Evolutionary conservation across 2,888 invertebrate genomes (phyloP).

Genomic region (Metellina segmentata): DNA sequence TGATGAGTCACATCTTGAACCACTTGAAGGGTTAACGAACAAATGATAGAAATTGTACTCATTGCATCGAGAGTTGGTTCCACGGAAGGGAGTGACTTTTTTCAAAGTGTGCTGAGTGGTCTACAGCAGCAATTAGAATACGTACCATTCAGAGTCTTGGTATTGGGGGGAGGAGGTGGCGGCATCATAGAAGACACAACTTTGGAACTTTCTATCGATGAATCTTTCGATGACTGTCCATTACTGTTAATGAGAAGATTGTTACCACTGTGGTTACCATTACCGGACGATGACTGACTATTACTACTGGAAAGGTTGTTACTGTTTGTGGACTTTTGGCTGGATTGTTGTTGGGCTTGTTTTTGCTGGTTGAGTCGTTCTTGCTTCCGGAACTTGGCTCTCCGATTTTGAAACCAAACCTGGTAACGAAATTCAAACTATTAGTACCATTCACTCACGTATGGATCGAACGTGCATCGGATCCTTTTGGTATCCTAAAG

Average conservation of each 20-base stretch:
- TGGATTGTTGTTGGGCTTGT: slow-evolving; percentile 67
- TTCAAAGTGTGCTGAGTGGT: no score
- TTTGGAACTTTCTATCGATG: slow-evolving; percentile 58
- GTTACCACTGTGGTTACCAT: slow-evolving; percentile 32
- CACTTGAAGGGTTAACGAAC: no score
- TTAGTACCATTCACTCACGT: not conserved
- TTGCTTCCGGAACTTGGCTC: slow-evolving; percentile 72
- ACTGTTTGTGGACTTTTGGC: slow-evolving; percentile 43
- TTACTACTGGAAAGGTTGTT: slow-evolving; percentile 33
- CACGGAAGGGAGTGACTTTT: no score
- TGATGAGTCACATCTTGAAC: no score
- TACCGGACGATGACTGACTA: not conserved
- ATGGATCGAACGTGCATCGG: no score
- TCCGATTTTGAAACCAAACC: slow-evolving; percentile 73
- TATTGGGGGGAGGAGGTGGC: slow-evolving; percentile 57
- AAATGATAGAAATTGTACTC: no score
- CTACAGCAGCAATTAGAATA: not conserved
- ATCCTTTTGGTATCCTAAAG: no score
- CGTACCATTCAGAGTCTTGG: slow-evolving; percentile 63
- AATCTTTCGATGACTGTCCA: slow-evolving; percentile 57
- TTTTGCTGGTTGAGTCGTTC: slow-evolving; percentile 72
- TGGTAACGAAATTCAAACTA: slow-evolving; percentile 13
- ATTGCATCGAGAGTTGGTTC: no score
- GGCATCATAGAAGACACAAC: slow-evolving; percentile 67
- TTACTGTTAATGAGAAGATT: slow-evolving; percentile 51